phyloP scores from a whole-genome alignment of 2,797 vertebrate genomes.

The Myiothlypis chrysogaster region DNA sequence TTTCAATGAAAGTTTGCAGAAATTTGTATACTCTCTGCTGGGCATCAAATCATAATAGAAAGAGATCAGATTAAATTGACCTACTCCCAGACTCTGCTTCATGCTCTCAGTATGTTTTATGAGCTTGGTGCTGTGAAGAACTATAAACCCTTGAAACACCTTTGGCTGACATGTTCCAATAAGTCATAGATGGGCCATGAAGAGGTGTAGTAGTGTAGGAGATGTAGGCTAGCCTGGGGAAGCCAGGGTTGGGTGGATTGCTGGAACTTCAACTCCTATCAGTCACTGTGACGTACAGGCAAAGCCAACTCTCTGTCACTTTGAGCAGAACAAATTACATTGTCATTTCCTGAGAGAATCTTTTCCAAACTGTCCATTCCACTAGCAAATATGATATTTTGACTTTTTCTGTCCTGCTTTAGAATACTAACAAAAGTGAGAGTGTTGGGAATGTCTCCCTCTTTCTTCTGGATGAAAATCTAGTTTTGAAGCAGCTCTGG shows the following conservation, averaged over 20 bases:
- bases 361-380: not conserved
- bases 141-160: not conserved
- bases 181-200: not conserved
- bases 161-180: not conserved
- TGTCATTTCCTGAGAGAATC: not conserved
- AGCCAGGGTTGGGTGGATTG: not conserved
- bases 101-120: not conserved
- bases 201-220: not conserved
- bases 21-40: not conserved
- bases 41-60: not conserved
- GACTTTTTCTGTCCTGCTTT: not conserved
- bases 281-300: not conserved
- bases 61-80: not conserved
- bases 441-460: not conserved
- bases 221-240: not conserved
- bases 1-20: not conserved
- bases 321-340: not conserved
- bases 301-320: not conserved
- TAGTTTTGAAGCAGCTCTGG: not conserved
- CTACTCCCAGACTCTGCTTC: not conserved
- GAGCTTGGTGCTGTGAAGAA: not conserved
- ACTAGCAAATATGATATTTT: not conserved
- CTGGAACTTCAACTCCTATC: not conserved
- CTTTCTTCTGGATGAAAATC: not conserved
- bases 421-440: not conserved